Conservation (phyloP, 1,140 invertebrate species). For the Euura saliciscinereae region DNA sequence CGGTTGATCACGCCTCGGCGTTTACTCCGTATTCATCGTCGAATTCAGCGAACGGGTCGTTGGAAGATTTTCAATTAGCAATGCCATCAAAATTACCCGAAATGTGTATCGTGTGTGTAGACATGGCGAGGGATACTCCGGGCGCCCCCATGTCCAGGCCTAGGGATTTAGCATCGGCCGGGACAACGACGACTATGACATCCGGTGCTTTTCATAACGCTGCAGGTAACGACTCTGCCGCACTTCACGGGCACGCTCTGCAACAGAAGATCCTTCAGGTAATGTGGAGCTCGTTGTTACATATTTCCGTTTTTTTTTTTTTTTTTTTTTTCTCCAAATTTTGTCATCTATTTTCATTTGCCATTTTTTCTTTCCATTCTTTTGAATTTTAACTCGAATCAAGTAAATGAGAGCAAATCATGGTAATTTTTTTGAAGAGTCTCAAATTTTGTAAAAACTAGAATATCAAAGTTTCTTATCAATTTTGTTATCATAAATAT, state of each 20-base stretch:
- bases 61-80: background rate
- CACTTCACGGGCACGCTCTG: slow-evolving; percentile 57
- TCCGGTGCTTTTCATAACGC: slow-evolving; percentile 51
- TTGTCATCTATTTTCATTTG: too few species aligned
- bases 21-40: background rate
- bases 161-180: slow-evolving; percentile 49
- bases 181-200: slow-evolving; percentile 45
- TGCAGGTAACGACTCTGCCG: slow-evolving; percentile 30
- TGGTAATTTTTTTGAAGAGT: too few species aligned
- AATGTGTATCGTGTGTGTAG: slow-evolving; percentile 51
- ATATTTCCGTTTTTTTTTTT: background rate
- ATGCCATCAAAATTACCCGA: slow-evolving; percentile 27
- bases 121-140: slow-evolving; percentile 65
- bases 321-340: too few species aligned
- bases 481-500: too few species aligned
- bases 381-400: too few species aligned
- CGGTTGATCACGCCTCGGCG: slow-evolving; percentile 3
- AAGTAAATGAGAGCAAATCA: too few species aligned
- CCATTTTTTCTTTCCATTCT: too few species aligned
- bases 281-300: slow-evolving; percentile 36
- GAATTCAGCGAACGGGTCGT: background rate
- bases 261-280: slow-evolving; percentile 66
- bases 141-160: slow-evolving; percentile 61
- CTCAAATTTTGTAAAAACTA: too few species aligned
- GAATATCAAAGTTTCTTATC: too few species aligned